Conservation (phyloP, 2,888 invertebrate genomes). For the Drosophila parthenogenetica region DNA sequence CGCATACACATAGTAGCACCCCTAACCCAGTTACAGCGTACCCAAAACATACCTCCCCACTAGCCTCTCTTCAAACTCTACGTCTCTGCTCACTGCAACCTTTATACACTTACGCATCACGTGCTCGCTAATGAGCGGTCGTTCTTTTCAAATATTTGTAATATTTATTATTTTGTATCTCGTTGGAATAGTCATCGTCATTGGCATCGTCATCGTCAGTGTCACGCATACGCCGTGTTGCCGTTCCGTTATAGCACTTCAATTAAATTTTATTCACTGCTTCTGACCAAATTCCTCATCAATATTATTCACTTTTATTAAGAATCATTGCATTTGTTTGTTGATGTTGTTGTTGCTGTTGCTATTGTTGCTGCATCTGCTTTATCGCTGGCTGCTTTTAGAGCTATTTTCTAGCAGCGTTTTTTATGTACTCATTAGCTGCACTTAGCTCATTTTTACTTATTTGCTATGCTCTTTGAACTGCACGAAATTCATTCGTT, state of each 20-base stretch:
- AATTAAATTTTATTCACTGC: slow-evolving; percentile 51
- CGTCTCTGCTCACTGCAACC: neutral
- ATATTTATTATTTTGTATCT: slow-evolving; percentile 55
- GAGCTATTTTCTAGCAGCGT: slow-evolving; percentile 5
- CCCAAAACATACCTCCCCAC: neutral
- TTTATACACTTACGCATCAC: slow-evolving; percentile 28
- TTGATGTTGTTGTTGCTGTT: neutral
- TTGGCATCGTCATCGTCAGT: slow-evolving; percentile 16
- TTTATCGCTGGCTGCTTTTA: slow-evolving; percentile 13
- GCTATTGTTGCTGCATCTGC: neutral
- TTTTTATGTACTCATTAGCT: slow-evolving; percentile 39
- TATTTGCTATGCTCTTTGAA: slow-evolving; percentile 50
- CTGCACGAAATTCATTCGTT: neutral
- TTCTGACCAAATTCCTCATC: slow-evolving; percentile 29
- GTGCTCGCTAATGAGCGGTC: slow-evolving; percentile 49
- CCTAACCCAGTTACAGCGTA: slow-evolving; percentile 9
- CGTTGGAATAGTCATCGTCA: slow-evolving; percentile 16
- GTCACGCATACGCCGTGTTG: slow-evolving; percentile 59
- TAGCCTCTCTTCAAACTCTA: neutral
- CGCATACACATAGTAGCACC: slow-evolving; percentile 15
- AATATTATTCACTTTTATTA: slow-evolving; percentile 40
- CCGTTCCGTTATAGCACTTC: slow-evolving; percentile 31
- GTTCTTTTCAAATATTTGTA: slow-evolving; percentile 46
- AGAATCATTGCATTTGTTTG: slow-evolving; percentile 29
- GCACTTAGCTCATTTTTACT: slow-evolving; percentile 12